A percentile compares a stretch with the other conserved stretches of the same genome.
Conservation (phyloP, 2,797 vertebrate species). For the Furcifer pardalis region DNA sequence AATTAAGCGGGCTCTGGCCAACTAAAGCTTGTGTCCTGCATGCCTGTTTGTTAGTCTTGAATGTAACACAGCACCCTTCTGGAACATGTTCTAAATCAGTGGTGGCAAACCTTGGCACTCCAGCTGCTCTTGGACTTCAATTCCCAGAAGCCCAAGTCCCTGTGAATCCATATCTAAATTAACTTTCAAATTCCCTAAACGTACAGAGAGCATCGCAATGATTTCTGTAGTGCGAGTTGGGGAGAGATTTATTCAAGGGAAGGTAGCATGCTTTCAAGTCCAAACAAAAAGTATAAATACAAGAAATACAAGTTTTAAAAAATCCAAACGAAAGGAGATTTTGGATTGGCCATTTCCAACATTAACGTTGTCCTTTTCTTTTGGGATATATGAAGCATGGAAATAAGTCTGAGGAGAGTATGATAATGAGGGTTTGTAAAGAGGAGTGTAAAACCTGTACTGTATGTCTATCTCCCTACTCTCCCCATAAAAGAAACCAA, state of each 20-base stretch:
- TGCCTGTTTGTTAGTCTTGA: background rate
- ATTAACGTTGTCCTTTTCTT: background rate
- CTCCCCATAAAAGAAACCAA: background rate
- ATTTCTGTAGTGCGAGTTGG: background rate
- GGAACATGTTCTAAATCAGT: background rate
- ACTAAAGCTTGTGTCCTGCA: background rate
- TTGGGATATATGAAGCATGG: background rate
- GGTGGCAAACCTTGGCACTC: too few relatives aligned
- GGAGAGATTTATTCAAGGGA: background rate
- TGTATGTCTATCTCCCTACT: too few relatives aligned
- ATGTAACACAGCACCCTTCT: background rate
- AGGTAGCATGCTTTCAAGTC: background rate
- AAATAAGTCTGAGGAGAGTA: background rate
- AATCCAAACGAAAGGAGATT: background rate
- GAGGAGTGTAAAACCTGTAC: background rate
- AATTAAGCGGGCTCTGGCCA: background rate
- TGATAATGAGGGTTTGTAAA: background rate
- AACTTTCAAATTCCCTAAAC: background rate
- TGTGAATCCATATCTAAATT: too few relatives aligned
- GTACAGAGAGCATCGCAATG: background rate
- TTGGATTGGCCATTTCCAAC: background rate
- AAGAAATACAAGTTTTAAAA: background rate
- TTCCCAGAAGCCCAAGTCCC: too few relatives aligned
- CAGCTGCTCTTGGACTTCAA: too few relatives aligned
- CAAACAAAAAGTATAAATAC: background rate